phyloP scores from a whole-genome alignment of 2,113 vertebrate species.

The Passer domesticus region DNA sequence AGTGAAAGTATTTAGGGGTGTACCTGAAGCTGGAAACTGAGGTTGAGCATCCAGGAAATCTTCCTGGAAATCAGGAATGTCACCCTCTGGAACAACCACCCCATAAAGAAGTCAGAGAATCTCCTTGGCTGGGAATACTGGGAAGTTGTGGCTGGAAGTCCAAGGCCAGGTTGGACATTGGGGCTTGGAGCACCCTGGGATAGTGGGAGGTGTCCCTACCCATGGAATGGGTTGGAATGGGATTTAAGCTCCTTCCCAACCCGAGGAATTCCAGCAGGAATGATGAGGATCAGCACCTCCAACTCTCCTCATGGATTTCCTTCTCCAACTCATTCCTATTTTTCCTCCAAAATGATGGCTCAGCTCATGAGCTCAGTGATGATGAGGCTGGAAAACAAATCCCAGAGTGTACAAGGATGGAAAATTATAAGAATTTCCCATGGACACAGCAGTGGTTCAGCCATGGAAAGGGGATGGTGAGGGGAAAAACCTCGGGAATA shows the following conservation, averaged over 20 bases:
- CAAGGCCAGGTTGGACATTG: rapidly evolving
- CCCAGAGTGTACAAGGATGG: not conserved
- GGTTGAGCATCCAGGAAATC: not conserved
- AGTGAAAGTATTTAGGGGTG: not conserved
- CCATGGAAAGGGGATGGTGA: not conserved
- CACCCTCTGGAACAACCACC: not conserved
- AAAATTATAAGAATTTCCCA: not conserved
- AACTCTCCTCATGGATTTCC: not conserved
- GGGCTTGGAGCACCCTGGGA: not conserved
- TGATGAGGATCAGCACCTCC: not conserved
- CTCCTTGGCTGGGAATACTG: not conserved
- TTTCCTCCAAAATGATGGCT: not conserved
- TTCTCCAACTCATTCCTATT: not conserved
- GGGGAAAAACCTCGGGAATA: not conserved
- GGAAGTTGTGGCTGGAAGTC: not conserved
- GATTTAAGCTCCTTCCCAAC: not conserved
- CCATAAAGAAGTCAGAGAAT: not conserved
- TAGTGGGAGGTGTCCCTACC: not conserved
- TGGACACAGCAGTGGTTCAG: not conserved
- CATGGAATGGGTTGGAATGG: not conserved
- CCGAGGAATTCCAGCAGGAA: not conserved
- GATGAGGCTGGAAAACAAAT: not conserved
- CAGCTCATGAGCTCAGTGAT: not conserved
- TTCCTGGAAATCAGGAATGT: not conserved
- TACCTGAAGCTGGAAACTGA: not conserved